phyloP scores from a whole-genome alignment of 1,140 invertebrate genomes.

The Drosophila insularis region DNA sequence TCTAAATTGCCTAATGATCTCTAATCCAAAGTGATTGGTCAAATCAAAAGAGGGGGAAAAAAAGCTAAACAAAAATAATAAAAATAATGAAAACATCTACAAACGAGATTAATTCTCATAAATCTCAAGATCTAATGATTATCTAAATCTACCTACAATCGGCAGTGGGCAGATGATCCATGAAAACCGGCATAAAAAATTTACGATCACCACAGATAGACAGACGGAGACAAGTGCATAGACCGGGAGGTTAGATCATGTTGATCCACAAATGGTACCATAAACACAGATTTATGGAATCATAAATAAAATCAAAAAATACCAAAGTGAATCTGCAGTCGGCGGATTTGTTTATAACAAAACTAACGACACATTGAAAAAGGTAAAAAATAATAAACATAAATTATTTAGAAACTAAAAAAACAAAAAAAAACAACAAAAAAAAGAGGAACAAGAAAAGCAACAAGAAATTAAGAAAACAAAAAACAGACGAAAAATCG shows the following conservation, averaged over 20 bases:
- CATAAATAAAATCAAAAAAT: constrained; percentile 60
- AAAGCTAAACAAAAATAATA: too few species aligned
- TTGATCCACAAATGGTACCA: constrained; percentile 49
- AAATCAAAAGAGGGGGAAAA: too few species aligned
- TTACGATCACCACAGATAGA: constrained; percentile 40
- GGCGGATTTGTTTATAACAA: constrained; percentile 69
- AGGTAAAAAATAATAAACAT: constrained; percentile 80
- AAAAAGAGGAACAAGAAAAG: constrained; percentile 18
- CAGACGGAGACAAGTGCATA: constrained; percentile 15
- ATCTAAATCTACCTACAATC: constrained; percentile 5
- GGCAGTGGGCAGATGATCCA: constrained; percentile 1
- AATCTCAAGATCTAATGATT: constrained; percentile 26
- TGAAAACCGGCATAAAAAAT: constrained; percentile 41
- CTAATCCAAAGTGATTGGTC: too few species aligned
- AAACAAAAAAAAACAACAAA: constrained; percentile 29
- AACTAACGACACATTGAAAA: constrained; percentile 72
- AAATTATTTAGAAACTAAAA: constrained; percentile 64
- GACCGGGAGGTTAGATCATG: constrained; percentile 38
- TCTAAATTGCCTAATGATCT: too few species aligned
- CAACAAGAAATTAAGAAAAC: background rate
- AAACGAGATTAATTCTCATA: constrained; percentile 15
- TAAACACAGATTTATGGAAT: constrained; percentile 66
- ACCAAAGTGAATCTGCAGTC: constrained; percentile 35
- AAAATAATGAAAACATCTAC: constrained; percentile 1
- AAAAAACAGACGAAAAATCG: constrained; percentile 5